Evolutionary conservation across 2,888 invertebrate genomes (phyloP).

Genomic region (Notocelia uddmanniana): DNA sequence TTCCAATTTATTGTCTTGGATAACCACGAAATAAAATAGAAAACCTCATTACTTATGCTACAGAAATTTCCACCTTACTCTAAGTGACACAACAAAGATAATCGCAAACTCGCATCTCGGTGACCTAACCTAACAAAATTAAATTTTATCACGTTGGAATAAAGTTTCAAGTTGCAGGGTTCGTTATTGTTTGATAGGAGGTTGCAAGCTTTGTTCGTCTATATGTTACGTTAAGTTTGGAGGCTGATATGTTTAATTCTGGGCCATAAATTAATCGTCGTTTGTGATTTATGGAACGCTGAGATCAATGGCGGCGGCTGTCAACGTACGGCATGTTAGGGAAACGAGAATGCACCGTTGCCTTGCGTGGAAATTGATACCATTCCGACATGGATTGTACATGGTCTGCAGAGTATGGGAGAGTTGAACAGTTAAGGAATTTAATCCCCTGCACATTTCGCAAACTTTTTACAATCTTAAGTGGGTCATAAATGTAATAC

Average conservation of each 20-base stretch:
- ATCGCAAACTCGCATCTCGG: conserved; percentile 6
- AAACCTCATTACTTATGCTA: conserved; percentile 43
- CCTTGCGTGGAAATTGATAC: not conserved
- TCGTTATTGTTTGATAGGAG: not conserved
- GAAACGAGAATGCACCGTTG: conserved; percentile 24
- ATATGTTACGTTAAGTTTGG: conserved; percentile 37
- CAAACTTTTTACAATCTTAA: too few species aligned
- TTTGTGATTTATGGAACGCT: conserved; percentile 68
- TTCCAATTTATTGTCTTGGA: conserved; percentile 71
- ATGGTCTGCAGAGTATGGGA: too few species aligned
- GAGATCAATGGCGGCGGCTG: conserved; percentile 52
- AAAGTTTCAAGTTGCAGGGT: not conserved
- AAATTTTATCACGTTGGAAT: not conserved
- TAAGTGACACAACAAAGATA: conserved; percentile 43
- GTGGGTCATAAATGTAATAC: too few species aligned
- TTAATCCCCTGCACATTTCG: too few species aligned
- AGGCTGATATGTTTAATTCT: conserved; percentile 46
- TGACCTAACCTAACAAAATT: not conserved
- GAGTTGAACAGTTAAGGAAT: too few species aligned
- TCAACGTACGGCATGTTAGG: conserved; percentile 9
- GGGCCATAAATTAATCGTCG: conserved; percentile 68
- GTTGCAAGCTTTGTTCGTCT: not conserved
- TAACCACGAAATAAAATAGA: conserved; percentile 65
- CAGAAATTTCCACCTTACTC: conserved; percentile 53
- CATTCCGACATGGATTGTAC: conserved; percentile 1